phyloP scores from a whole-genome alignment of 2,113 vertebrate genomes.

The Cochlearius cochlearius region DNA sequence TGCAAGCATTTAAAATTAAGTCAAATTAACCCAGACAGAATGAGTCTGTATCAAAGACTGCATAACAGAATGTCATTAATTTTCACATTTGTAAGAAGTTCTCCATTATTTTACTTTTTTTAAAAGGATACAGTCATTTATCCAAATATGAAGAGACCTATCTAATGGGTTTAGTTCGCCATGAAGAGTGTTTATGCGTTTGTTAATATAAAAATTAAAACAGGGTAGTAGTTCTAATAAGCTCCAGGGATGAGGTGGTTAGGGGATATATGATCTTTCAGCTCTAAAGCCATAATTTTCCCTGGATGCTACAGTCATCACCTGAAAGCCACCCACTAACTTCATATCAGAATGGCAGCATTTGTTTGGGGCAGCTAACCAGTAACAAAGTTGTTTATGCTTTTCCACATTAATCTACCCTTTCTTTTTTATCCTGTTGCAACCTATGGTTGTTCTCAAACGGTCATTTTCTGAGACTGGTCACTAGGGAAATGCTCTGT shows the following conservation, averaged over 20 bases:
- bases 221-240: not conserved
- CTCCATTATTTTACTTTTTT: not conserved
- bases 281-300: not conserved
- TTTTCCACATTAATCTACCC: not conserved
- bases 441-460: not conserved
- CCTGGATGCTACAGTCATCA: not conserved
- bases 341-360: not conserved
- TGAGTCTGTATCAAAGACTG: not conserved
- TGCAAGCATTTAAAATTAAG: not conserved
- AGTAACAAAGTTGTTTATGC: not conserved
- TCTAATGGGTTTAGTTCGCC: not conserved
- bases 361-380: not conserved
- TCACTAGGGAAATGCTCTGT: not conserved
- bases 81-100: not conserved
- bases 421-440: not conserved
- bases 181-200: not conserved
- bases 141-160: not conserved
- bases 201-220: not conserved
- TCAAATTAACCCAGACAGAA: not conserved
- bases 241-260: not conserved
- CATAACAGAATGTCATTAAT: slow-evolving; percentile 1
- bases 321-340: not conserved
- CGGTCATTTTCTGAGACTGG: not conserved
- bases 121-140: not conserved
- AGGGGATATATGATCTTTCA: not conserved